These are phyloP conservation scores for Falco punctatus DNA, from an alignment of 2,113 vertebrate species.

Conservation along the genomic window DNA sequence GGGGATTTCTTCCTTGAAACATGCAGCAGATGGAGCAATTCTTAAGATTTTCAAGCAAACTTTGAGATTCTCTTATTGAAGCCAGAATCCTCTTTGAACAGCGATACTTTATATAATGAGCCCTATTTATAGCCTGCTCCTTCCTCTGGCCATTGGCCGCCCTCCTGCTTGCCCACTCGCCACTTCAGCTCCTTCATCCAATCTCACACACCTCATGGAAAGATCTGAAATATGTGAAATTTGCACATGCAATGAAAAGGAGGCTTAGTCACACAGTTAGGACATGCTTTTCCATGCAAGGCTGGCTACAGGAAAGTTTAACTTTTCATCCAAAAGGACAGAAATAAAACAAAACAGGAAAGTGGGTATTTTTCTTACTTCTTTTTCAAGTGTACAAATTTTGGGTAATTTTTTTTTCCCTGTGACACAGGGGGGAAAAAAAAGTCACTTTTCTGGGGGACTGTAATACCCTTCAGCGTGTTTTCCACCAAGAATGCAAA, in stretches of 20 bases:
- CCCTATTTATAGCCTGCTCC: neutral
- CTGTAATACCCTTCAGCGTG: neutral
- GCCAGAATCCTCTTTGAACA: neutral
- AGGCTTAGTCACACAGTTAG: neutral
- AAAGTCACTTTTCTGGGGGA: neutral
- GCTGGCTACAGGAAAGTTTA: neutral
- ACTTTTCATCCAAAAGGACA: neutral
- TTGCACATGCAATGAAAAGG: neutral
- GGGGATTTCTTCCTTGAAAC: neutral
- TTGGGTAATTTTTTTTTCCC: neutral
- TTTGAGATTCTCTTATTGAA: neutral
- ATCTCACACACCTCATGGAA: neutral
- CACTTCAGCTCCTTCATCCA: neutral
- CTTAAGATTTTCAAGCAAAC: neutral
- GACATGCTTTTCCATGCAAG: neutral
- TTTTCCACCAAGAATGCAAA: conserved; percentile 30
- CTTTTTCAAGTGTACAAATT: neutral
- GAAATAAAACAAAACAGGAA: conserved; percentile 18
- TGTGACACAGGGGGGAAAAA: neutral
- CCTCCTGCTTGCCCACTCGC: neutral
- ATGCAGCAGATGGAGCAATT: neutral
- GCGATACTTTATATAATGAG: neutral
- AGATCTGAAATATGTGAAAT: neutral
- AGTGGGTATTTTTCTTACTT: neutral
- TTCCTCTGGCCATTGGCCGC: neutral